Evolutionary conservation across 2,797 vertebrate genomes (phyloP).

Genomic region (Hydrophis major): DNA sequence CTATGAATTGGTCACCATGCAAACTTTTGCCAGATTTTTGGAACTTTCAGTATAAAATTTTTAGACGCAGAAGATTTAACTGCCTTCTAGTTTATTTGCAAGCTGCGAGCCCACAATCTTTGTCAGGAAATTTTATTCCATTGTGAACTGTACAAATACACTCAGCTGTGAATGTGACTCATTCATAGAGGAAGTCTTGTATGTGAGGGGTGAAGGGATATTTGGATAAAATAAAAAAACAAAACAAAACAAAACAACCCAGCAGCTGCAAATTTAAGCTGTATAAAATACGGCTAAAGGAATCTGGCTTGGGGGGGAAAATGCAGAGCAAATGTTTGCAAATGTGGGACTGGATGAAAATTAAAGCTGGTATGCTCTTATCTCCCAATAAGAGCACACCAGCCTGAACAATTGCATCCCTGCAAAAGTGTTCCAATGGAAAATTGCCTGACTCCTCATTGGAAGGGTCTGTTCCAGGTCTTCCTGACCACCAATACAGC

Average conservation of each 20-base stretch:
- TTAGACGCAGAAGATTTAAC: slow-evolving; percentile 77
- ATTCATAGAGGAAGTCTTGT: slow-evolving; percentile 66
- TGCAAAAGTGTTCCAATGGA: no score
- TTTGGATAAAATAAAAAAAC: no score
- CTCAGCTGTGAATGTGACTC: slow-evolving; percentile 66
- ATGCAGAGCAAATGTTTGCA: slow-evolving; percentile 47
- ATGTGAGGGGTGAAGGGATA: no score
- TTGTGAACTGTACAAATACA: slow-evolving; percentile 65
- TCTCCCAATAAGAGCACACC: slow-evolving; percentile 8
- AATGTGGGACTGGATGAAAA: slow-evolving; percentile 55
- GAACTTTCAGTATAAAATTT: slow-evolving; percentile 80
- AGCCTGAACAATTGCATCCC: no score
- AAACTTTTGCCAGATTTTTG: slow-evolving; percentile 76
- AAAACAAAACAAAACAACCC: no score
- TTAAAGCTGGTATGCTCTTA: slow-evolving; percentile 47
- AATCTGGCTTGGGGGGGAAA: neutral
- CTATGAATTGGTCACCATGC: slow-evolving; percentile 80
- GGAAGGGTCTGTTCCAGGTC: no score
- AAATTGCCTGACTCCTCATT: no score
- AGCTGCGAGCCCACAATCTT: slow-evolving; percentile 74
- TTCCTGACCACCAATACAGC: no score
- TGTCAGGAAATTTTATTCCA: slow-evolving; percentile 67
- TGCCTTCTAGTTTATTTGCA: slow-evolving; percentile 79
- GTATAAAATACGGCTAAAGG: no score
- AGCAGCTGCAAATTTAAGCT: no score